Evolutionary conservation across 37 sponge, comb jelly and placozoan species (phyloP), one percentile per base, ranked within the genome.

Genomic region (Amphimedon queenslandica): DNA sequence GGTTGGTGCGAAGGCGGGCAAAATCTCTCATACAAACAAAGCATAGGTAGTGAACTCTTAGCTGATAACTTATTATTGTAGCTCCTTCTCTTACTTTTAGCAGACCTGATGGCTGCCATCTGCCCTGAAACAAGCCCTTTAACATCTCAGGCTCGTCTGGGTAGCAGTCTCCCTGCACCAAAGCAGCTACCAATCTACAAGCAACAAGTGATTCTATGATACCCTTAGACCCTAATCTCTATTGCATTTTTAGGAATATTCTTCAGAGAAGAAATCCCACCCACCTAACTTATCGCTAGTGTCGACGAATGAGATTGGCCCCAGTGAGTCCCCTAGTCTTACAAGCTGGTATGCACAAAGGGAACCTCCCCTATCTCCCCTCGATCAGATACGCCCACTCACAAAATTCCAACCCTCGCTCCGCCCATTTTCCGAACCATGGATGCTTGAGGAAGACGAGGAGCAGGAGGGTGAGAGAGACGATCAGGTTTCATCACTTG

Each of bases 141-240:
- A 37, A 21, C 79, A 73, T 25, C 76, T 42, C n/a, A 82, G 88
- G 30, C 60, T 82, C 31, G 47, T 33, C 6, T n/a, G n/a, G 90
- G 90, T 0, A 84, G 80, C 73, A 89, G 90, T 58, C 77, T 89
- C 2, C 90, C 90, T 21, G 70, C 81, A 6, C 90, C 90, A 25
- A 63, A 57, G 55, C 67, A 67, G 58, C 55, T 21, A 28, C 36
- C 57, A 28, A 27, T 42, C 25, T n/a, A n/a, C n/a, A n/a, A n/a
- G n/a, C n/a, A n/a, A n/a, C n/a, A n/a, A n/a, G n/a, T n/a, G n/a
- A n/a, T n/a, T n/a, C n/a, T n/a, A n/a, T n/a, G n/a, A n/a, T n/a
- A n/a, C n/a, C n/a, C n/a, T n/a, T n/a, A n/a, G n/a, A n/a, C n/a
- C n/a, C n/a, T n/a, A n/a, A n/a, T n/a, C n/a, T n/a, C n/a, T n/a